Base-by-base conservation (phyloP, 2,797 vertebrate genomes). In the Danionella dracula region DNA sequence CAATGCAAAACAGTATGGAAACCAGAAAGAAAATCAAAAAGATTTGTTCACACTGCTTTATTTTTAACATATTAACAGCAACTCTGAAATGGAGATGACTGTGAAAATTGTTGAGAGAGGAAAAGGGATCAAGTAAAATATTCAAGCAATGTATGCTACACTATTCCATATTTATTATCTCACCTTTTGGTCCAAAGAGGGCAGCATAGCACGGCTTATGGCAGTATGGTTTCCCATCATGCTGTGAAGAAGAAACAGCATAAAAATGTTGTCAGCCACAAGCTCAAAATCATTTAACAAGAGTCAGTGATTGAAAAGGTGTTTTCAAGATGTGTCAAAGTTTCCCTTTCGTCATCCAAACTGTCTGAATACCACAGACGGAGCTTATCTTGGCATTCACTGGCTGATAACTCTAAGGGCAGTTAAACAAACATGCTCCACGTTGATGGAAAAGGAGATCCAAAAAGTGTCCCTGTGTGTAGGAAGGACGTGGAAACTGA, bases 171-270 rank as follows among this genome's bases (percentile, higher is more conserved):
- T 3, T 27, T 17, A 4, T 31, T 6, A 29, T 61, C 72, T 78
- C 21, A 78, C 89, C 89, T 89, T 90, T 91, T 70, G 89, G 89
- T 64, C 89, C 89, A 66, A 87, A 91, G 86, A 91, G 89, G 82
- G 89, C 87, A 82, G 89, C 88, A 79, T 91, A 91, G 76, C 89
- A 91, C 1, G 89, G 89, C 61, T 91, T 91, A 85, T 91, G 89
- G 83, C 89, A 91, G 83, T 93, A 99, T 4, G 95, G 96, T 62
- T 94, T 91, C 74, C 94, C 93, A 0, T 92, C 93, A 0, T 99
- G 96, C 96, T 98, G 84, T 31, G 31, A 59, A 23, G 44, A 42
- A 70, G 23, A 27, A 6, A 58, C 19, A 35, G 16, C 19, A 57
- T 8, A 68, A 48, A 46, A 40, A 32, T 20, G 4, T n/a, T 38